phyloP scores from a whole-genome alignment of 2,888 invertebrate species.

The Sympetrum striolatum region DNA sequence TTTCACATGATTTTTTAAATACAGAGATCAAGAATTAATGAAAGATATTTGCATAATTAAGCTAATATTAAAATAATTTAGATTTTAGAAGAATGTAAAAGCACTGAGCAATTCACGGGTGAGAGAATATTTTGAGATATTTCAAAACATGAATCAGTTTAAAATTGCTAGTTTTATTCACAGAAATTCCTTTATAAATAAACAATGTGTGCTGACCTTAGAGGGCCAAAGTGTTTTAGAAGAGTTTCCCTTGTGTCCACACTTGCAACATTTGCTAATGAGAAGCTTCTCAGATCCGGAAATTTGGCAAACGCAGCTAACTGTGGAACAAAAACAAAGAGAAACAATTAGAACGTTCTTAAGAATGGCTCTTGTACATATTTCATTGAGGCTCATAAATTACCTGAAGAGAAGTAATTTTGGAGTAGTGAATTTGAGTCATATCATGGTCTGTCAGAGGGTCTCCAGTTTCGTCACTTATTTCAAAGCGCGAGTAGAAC shows the following conservation, averaged over 20 bases:
- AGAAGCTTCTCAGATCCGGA: slow-evolving; percentile 83
- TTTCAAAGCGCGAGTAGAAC: slow-evolving; percentile 97
- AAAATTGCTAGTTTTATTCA: too few relatives aligned
- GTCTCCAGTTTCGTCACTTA: slow-evolving; percentile 95
- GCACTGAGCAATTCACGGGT: too few relatives aligned
- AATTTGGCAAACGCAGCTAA: slow-evolving; percentile 94
- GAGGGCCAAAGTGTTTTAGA: slow-evolving; percentile 81
- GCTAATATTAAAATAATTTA: too few relatives aligned
- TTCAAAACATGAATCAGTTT: too few relatives aligned
- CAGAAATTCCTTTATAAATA: not conserved
- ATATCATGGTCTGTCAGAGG: slow-evolving; percentile 93
- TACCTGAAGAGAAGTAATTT: slow-evolving; percentile 89
- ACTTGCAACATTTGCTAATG: slow-evolving; percentile 91
- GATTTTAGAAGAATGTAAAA: too few relatives aligned
- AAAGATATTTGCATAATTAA: too few relatives aligned
- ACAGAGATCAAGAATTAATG: too few relatives aligned
- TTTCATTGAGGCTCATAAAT: not conserved
- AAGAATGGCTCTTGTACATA: not conserved
- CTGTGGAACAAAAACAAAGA: slow-evolving; percentile 62
- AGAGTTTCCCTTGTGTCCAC: slow-evolving; percentile 89
- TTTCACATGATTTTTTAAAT: too few relatives aligned
- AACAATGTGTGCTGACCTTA: slow-evolving; percentile 63
- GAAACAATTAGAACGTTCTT: not conserved
- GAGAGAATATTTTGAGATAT: too few relatives aligned
- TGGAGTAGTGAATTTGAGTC: slow-evolving; percentile 90